Percentiles rank a stretch among this genome's conserved stretches.
Conservation (phyloP, 2,113 vertebrate species). For the Prochilodus magdalenae region DNA sequence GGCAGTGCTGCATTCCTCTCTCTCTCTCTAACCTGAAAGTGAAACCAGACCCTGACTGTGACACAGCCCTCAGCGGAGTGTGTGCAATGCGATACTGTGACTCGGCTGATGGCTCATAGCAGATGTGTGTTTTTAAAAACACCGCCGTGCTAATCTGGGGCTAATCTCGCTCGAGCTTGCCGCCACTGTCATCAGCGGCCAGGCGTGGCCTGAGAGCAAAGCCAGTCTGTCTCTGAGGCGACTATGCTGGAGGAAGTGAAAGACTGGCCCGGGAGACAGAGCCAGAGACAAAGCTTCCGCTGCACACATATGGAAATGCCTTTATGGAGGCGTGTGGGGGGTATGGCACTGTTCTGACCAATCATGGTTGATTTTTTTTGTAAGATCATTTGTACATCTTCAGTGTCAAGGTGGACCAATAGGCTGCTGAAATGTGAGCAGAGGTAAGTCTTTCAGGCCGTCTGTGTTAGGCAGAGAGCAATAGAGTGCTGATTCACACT, state of each 20-base stretch:
- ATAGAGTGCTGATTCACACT: background rate
- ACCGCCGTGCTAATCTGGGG: background rate
- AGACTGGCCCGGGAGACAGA: background rate
- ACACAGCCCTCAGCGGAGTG: background rate
- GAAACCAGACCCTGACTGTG: constrained; percentile 10
- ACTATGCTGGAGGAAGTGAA: background rate
- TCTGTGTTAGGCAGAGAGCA: constrained; percentile 1
- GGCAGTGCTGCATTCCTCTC: background rate
- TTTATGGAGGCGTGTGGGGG: constrained; percentile 35
- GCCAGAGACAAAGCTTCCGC: constrained; percentile 10
- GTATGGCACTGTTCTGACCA: constrained; percentile 17
- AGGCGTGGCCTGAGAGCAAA: constrained; percentile 4
- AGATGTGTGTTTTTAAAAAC: constrained; percentile 12
- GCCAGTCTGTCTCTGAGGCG: background rate
- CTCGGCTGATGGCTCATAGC: background rate
- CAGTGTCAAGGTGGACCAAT: background rate
- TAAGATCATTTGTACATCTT: background rate
- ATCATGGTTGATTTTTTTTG: background rate
- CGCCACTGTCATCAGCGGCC: constrained; percentile 6
- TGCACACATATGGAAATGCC: constrained; percentile 25
- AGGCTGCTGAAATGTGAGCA: constrained; percentile 1
- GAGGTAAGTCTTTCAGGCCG: background rate
- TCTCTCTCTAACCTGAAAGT: constrained; percentile 3
- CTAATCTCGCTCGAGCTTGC: constrained; percentile 1
- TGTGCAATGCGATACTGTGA: background rate